Evolutionary conservation across 2,888 invertebrate species (phyloP), one percentile per base, ranked within the genome.

Genomic region (Eupeodes luniger): DNA sequence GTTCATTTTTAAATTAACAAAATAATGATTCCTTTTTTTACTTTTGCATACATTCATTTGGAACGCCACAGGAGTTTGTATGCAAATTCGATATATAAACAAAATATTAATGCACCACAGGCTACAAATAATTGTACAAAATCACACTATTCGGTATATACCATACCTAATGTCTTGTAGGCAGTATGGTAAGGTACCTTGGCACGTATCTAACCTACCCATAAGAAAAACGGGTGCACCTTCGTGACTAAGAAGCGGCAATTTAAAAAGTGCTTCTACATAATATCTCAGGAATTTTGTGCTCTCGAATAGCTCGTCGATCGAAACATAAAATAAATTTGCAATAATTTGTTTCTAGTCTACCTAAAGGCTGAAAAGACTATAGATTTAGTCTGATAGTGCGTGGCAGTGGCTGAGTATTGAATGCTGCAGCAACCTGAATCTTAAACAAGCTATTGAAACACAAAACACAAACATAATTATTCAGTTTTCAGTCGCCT

Each of bases 241-340:
- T 75, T 69, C 67, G 67, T 67, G 59, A 76, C 53, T 82, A 77
- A 66, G 74, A 77, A 40, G 82, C 70, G 49, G 70, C 70, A 62
- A 82, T 44, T 70, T 49, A 64, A 70, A 27, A 70, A 76, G 53
- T 47, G 57, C 44, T 34, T 47, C 59, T 59, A 47, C 55, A 70
- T 75, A 75, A 72, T 67, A 81, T 76, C 67, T 61, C 19, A 53
- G 40, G 44, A 62, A 76, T 72, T 59, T 47, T n/a, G 14, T 72
- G 27, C 11, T 59, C 51, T 34, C 10, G 10, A 49, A 66, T 34
- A 9, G 14, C 9, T 19, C 19, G n/a, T n/a, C 67, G 14, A 11
- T 0, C 44, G 44, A 59, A 47, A 57, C 44, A 14, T 47, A 34
- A 57, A 72, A 72, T 59, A 72, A 72, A 72, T 72, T 72, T 72